A percentile compares a stretch with the other conserved stretches of the same genome.
These are phyloP conservation scores for Galemys pyrenaicus DNA, from an alignment of 2,113 vertebrate genomes.

Conservation along the genomic window DNA sequence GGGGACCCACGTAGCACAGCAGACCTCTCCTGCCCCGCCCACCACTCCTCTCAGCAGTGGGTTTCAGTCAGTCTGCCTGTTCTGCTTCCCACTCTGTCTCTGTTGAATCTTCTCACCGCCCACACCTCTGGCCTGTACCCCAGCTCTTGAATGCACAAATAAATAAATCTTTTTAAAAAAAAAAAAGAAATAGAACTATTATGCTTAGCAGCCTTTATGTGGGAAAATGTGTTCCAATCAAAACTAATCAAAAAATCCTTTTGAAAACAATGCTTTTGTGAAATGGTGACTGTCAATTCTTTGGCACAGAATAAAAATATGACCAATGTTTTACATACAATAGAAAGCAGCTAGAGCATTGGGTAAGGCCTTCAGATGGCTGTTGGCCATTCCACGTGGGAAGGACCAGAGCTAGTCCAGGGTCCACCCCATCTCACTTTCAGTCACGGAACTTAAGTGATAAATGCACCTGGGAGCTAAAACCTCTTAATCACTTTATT, in stretches of 20 bases:
- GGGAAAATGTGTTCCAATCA: not conserved
- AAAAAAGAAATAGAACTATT: no score
- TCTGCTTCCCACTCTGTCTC: no score
- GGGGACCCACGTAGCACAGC: no score
- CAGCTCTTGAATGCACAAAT: no score
- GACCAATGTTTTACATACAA: not conserved
- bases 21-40: no score
- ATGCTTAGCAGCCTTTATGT: not conserved
- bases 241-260: not conserved
- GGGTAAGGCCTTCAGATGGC: not conserved
- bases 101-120: no score
- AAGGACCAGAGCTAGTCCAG: not conserved
- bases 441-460: not conserved
- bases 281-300: not conserved
- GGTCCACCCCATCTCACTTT: not conserved
- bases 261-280: not conserved
- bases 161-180: no score
- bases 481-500: not conserved
- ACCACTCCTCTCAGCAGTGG: no score
- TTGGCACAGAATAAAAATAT: not conserved
- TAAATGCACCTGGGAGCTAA: not conserved
- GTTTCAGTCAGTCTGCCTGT: no score
- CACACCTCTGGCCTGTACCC: no score
- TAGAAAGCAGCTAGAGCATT: not conserved
- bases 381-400: not conserved